These are phyloP conservation scores for Drosophila meridionalis DNA, from an alignment of 2,888 invertebrate genomes.

Conservation along the genomic window DNA sequence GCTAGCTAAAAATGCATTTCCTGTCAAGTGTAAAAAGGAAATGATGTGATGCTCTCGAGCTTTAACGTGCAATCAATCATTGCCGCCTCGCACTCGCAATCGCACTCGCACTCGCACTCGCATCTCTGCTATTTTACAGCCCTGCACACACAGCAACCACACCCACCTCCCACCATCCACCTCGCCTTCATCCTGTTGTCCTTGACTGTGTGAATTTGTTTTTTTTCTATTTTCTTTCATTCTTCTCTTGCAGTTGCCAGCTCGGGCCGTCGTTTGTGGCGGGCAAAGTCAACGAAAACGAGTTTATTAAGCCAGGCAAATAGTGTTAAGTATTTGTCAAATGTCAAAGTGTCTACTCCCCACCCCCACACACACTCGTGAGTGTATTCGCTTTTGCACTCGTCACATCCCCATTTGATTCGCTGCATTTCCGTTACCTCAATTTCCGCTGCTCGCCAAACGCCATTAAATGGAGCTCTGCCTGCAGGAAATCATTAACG, in stretches of 20 bases:
- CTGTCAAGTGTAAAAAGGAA: conserved; percentile 80
- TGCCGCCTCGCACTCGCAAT: conserved; percentile 45
- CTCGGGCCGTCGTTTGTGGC: conserved; percentile 41
- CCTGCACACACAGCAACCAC: conserved; percentile 24
- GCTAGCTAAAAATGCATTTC: conserved; percentile 79
- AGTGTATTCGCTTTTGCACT: conserved; percentile 31
- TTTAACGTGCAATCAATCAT: conserved; percentile 82
- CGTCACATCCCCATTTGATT: conserved; percentile 34
- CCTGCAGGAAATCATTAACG: conserved; percentile 35
- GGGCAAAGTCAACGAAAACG: conserved; percentile 70
- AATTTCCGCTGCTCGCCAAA: conserved; percentile 49
- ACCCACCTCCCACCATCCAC: not conserved
- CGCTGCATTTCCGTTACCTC: conserved; percentile 52
- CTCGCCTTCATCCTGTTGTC: conserved; percentile 13
- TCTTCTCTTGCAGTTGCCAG: not conserved
- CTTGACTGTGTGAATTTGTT: conserved; percentile 16
- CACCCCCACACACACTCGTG: not conserved
- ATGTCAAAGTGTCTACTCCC: conserved; percentile 55
- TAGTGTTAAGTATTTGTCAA: conserved; percentile 80
- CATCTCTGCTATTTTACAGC: conserved; percentile 50
- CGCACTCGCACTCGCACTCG: conserved; percentile 18
- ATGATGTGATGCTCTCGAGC: conserved; percentile 78
- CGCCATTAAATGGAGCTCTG: conserved; percentile 11
- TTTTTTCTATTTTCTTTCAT: not conserved
- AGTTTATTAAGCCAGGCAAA: conserved; percentile 79